A percentile compares a stretch with the other conserved stretches of the same genome.
These are phyloP conservation scores for Nerophis ophidion DNA, from an alignment of 2,113 vertebrate species.

Conservation along the genomic window DNA sequence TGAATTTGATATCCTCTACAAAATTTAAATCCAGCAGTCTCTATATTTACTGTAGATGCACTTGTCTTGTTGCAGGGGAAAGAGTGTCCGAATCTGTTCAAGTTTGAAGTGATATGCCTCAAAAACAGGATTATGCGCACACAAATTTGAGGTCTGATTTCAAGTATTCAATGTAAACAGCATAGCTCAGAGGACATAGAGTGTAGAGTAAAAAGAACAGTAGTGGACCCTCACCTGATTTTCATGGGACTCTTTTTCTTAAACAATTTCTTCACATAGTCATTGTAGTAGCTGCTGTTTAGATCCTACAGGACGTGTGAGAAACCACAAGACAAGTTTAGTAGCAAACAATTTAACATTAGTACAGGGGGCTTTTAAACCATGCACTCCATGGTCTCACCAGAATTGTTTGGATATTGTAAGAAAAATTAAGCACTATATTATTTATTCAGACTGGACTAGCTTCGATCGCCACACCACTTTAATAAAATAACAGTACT, in stretches of 20 bases:
- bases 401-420: too few species aligned
- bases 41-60: neutral
- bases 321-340: neutral
- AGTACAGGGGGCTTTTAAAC: too few species aligned
- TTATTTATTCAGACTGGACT: too few species aligned
- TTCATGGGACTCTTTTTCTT: slow-evolving; percentile 60
- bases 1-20: neutral
- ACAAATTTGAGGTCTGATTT: neutral
- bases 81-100: neutral
- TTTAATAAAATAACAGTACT: too few species aligned
- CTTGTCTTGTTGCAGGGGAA: neutral
- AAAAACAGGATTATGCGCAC: too few species aligned
- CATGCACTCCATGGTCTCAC: too few species aligned
- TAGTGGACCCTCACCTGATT: slow-evolving; percentile 58
- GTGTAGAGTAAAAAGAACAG: neutral
- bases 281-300: slow-evolving; percentile 69
- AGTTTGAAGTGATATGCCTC: too few species aligned
- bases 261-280: slow-evolving; percentile 82
- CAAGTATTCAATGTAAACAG: neutral
- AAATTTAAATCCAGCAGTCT: neutral
- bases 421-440: too few species aligned
- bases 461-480: too few species aligned
- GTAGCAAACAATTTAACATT: too few species aligned
- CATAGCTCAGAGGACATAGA: neutral
- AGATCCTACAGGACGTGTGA: slow-evolving; percentile 62